A percentile compares a stretch with the other conserved stretches of the same genome.
Conservation (phyloP, 1,140 invertebrate genomes). For the Pentalonia nigronervosa region DNA sequence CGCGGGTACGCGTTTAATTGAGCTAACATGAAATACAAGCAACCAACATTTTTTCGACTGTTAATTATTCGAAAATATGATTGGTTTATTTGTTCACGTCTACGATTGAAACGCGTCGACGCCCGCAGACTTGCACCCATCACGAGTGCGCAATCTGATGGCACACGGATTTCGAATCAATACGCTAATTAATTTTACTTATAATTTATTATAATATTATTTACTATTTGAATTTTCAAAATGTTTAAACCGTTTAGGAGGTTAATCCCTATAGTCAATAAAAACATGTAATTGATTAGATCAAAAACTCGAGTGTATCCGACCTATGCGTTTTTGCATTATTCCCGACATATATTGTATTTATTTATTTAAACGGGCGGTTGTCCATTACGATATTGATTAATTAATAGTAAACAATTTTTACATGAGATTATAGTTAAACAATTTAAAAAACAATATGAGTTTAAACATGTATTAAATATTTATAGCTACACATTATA, state of each 20-base stretch:
- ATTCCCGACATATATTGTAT: too few relatives aligned
- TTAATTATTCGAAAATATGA: not conserved
- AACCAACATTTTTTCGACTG: not conserved
- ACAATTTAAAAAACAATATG: too few relatives aligned
- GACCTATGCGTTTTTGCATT: not conserved
- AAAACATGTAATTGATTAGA: not conserved
- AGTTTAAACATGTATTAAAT: too few relatives aligned
- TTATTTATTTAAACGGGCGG: too few relatives aligned
- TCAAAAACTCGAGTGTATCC: not conserved
- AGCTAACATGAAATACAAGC: not conserved
- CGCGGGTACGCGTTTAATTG: not conserved
- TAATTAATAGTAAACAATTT: too few relatives aligned
- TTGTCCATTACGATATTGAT: too few relatives aligned
- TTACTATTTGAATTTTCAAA: not conserved
- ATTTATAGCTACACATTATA: too few relatives aligned
- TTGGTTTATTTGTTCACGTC: not conserved
- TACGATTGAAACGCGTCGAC: not conserved
- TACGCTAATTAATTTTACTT: too few relatives aligned
- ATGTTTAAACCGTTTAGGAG: not conserved
- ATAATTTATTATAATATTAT: too few relatives aligned
- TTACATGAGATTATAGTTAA: too few relatives aligned
- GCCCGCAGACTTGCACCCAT: not conserved
- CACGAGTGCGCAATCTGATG: too few relatives aligned
- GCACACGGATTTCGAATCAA: too few relatives aligned
- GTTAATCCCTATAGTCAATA: not conserved